Evolutionary conservation across 2,797 vertebrate species (phyloP).

Genomic region (Choloepus didactylus): DNA sequence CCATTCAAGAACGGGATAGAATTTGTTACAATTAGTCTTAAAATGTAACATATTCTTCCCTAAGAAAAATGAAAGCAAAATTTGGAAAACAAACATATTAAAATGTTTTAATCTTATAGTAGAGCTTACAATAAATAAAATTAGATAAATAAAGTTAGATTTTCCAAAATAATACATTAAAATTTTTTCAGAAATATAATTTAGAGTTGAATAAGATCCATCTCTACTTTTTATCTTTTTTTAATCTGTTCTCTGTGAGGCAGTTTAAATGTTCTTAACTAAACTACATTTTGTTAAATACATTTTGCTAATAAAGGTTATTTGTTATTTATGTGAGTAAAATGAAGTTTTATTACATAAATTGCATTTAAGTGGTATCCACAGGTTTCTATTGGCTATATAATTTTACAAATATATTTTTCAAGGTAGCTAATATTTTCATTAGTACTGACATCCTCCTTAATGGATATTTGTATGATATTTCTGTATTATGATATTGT

Average conservation of each 20-base stretch:
- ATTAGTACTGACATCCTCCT: neutral
- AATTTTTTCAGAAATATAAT: neutral
- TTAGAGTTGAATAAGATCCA: neutral
- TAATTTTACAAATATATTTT: neutral
- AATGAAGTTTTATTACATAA: neutral
- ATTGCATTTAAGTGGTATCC: neutral
- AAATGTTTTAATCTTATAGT: neutral
- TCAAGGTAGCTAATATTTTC: neutral
- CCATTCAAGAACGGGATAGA: neutral
- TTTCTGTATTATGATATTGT: neutral
- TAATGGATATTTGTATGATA: neutral
- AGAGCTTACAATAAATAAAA: neutral
- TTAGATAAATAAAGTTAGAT: slow-evolving; percentile 4
- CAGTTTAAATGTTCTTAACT: neutral
- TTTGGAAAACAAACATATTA: neutral
- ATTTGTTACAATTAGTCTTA: neutral
- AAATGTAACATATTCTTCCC: neutral
- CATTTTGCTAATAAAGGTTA: neutral
- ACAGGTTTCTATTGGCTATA: neutral
- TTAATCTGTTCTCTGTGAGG: neutral
- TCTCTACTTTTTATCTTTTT: neutral
- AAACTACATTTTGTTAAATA: neutral
- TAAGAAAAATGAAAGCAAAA: slow-evolving; percentile 42
- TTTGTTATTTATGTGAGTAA: neutral
- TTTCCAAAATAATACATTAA: neutral